Evolutionary conservation across 2,113 vertebrate genomes (phyloP).

Genomic region (Halcyon malimbica): DNA sequence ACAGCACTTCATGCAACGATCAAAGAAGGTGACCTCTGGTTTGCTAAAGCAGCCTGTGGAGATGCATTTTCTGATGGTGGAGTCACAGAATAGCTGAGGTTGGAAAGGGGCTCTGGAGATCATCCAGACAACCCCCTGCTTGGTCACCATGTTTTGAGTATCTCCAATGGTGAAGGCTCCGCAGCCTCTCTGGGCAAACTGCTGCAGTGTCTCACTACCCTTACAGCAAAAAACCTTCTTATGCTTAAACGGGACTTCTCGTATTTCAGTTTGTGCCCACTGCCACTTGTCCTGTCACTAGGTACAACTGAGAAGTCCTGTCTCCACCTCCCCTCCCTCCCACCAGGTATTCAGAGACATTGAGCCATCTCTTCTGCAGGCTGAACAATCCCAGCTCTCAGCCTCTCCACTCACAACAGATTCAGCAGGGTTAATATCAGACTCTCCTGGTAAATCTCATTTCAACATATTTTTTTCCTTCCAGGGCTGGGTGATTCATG

Average conservation of each 20-base stretch:
- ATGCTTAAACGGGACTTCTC: not conserved
- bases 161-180: not conserved
- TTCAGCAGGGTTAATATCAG: not conserved
- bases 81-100: rapidly evolving
- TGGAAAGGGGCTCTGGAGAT: not conserved
- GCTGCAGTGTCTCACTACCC: not conserved
- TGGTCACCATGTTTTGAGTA: rapidly evolving
- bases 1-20: not conserved
- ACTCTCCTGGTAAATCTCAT: not conserved
- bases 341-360: not conserved
- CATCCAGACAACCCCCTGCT: rapidly evolving
- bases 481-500: not conserved
- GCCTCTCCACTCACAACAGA: not conserved
- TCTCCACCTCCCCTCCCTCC: not conserved
- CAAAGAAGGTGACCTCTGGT: not conserved
- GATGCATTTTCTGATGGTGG: not conserved
- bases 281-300: not conserved
- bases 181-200: not conserved
- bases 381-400: not conserved
- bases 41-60: not conserved
- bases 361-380: not conserved
- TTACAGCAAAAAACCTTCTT: not conserved
- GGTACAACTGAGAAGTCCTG: not conserved
- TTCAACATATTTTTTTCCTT: not conserved
- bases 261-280: not conserved